These are phyloP conservation scores for Escarpia spicata DNA, from an alignment of 2,888 invertebrate genomes.

Conservation along the genomic window DNA sequence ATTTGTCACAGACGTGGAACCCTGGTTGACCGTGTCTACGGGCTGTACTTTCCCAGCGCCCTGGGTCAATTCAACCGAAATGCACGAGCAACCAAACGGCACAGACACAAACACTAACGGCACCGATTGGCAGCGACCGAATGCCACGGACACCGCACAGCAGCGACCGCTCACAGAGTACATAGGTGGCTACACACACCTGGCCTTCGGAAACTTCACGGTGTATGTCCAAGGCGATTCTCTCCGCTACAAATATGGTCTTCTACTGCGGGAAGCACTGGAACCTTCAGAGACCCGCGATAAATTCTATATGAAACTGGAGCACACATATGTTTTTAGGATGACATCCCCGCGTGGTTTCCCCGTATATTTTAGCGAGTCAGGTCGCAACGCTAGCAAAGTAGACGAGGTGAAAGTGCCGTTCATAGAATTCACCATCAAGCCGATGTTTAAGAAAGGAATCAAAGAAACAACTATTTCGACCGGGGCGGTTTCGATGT, in stretches of 20 bases:
- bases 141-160: not conserved
- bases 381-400: not conserved
- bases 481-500: not conserved
- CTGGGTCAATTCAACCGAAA: not conserved
- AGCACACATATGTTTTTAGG: slow-evolving; percentile 6
- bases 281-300: not conserved
- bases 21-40: slow-evolving; percentile 28
- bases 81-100: not conserved
- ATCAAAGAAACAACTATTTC: not conserved
- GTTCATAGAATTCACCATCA: slow-evolving; percentile 25
- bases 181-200: slow-evolving; percentile 35
- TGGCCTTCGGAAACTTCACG: slow-evolving; percentile 38
- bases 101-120: not conserved
- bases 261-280: not conserved
- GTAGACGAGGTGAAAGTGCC: slow-evolving; percentile 19
- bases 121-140: not conserved
- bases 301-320: slow-evolving; percentile 17
- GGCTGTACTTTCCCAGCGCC: slow-evolving; percentile 27
- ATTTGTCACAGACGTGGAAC: slow-evolving; percentile 21
- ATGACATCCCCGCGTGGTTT: slow-evolving; percentile 26
- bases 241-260: slow-evolving; percentile 25
- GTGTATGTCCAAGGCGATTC: slow-evolving; percentile 22
- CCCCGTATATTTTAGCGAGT: slow-evolving; percentile 18
- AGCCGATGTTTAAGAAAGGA: slow-evolving; percentile 7
- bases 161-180: slow-evolving; percentile 22